phyloP scores from a whole-genome alignment of 2,797 vertebrate species.

The Emys orbicularis region DNA sequence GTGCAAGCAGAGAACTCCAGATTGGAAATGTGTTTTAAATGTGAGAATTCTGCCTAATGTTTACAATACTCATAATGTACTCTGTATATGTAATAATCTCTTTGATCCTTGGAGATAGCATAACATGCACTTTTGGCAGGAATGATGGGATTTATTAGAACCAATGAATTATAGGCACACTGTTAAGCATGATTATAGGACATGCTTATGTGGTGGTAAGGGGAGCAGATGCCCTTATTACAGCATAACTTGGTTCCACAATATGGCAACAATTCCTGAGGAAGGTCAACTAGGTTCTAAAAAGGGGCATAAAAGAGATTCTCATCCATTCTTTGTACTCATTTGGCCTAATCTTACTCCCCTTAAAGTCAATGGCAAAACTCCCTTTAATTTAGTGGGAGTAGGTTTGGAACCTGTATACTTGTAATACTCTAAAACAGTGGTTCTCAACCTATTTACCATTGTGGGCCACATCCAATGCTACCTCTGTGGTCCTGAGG shows the following conservation, averaged over 20 bases:
- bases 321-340: neutral
- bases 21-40: conserved; percentile 86
- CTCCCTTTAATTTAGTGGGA: neutral
- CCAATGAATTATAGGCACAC: neutral
- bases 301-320: neutral
- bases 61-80: neutral
- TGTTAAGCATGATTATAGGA: neutral
- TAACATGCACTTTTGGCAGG: neutral
- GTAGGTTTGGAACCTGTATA: neutral
- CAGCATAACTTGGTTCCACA: neutral
- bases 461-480: too few relatives aligned
- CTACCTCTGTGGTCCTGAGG: too few relatives aligned
- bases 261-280: neutral
- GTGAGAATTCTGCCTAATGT: conserved; percentile 78
- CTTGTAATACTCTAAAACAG: neutral
- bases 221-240: neutral
- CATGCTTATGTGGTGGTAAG: neutral
- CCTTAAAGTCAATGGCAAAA: neutral
- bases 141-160: rapidly evolving
- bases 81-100: neutral
- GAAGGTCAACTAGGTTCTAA: neutral
- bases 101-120: neutral
- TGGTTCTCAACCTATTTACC: too few relatives aligned
- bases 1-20: conserved; percentile 87
- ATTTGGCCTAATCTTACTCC: neutral